phyloP scores from a whole-genome alignment of 2,888 invertebrate genomes.

The Cantharis rustica region DNA sequence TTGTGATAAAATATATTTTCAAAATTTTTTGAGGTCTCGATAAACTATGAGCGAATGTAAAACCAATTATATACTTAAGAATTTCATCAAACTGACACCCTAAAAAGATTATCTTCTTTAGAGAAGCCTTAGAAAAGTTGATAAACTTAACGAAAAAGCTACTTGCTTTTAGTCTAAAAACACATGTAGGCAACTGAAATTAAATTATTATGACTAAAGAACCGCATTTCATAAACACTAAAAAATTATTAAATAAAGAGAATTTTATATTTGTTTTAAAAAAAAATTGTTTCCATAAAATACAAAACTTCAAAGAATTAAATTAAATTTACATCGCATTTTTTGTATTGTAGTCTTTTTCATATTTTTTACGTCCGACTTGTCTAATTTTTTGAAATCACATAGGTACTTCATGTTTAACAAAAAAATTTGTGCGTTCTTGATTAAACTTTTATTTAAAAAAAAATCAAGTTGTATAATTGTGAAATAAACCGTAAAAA shows the following conservation, averaged over 20 bases:
- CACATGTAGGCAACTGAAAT: background rate
- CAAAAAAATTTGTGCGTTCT: background rate
- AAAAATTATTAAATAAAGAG: background rate
- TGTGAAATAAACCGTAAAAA: background rate
- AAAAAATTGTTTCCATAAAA: background rate
- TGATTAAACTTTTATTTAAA: background rate
- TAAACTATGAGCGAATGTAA: background rate
- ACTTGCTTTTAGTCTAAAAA: background rate
- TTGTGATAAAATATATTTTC: background rate
- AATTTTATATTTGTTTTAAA: background rate
- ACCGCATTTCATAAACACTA: background rate
- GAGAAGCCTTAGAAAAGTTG: background rate
- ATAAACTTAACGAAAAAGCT: background rate
- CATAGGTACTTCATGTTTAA: background rate
- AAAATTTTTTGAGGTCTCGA: background rate
- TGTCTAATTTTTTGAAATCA: background rate
- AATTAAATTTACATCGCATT: background rate
- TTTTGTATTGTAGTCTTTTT: background rate
- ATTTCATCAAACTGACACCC: background rate
- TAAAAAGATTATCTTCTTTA: background rate
- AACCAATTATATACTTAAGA: background rate
- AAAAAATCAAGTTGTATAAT: background rate
- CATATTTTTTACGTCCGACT: background rate
- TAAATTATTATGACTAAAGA: background rate
- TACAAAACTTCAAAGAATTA: background rate